These are phyloP conservation scores for Papilio aristodemus DNA, from an alignment of 1,140 invertebrate species.

Conservation along the genomic window DNA sequence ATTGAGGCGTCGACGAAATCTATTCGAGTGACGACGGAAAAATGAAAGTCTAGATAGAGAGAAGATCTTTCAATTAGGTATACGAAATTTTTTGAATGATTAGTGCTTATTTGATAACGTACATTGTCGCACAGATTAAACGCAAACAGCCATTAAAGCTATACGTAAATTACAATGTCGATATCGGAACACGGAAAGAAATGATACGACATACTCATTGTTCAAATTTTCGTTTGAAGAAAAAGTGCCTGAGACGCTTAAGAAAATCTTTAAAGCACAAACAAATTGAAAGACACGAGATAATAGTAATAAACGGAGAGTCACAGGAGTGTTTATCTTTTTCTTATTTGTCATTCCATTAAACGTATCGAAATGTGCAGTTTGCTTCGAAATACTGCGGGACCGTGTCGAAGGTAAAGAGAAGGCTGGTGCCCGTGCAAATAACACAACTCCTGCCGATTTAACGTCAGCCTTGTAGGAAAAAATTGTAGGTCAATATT, in stretches of 20 bases:
- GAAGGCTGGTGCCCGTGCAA: conserved; percentile 47
- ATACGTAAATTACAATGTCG: conserved; percentile 25
- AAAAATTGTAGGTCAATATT: conserved; percentile 41
- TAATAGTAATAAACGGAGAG: conserved; percentile 28
- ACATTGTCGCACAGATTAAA: conserved; percentile 25
- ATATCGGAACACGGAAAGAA: conserved; percentile 18
- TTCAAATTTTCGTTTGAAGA: conserved; percentile 10
- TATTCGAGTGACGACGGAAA: conserved; percentile 18
- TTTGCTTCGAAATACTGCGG: conserved; percentile 63
- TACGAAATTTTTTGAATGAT: conserved; percentile 31
- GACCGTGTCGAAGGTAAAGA: conserved; percentile 52
- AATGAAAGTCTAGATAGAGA: conserved; percentile 34
- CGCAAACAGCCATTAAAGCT: conserved; percentile 26
- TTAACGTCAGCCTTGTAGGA: conserved; percentile 62
- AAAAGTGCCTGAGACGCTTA: conserved; percentile 22
- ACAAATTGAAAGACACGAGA: conserved; percentile 29
- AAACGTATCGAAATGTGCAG: conserved; percentile 56
- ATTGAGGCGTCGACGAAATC: conserved; percentile 26
- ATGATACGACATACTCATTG: conserved; percentile 26
- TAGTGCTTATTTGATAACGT: conserved; percentile 27
- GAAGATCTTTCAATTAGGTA: conserved; percentile 29
- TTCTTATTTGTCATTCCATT: conserved; percentile 58
- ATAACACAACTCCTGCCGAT: conserved; percentile 63
- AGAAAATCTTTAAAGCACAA: conserved; percentile 23
- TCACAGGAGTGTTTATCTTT: conserved; percentile 33